Evolutionary conservation across 2,888 invertebrate genomes (phyloP).

Genomic region (Chalcosyrphus nemorum): DNA sequence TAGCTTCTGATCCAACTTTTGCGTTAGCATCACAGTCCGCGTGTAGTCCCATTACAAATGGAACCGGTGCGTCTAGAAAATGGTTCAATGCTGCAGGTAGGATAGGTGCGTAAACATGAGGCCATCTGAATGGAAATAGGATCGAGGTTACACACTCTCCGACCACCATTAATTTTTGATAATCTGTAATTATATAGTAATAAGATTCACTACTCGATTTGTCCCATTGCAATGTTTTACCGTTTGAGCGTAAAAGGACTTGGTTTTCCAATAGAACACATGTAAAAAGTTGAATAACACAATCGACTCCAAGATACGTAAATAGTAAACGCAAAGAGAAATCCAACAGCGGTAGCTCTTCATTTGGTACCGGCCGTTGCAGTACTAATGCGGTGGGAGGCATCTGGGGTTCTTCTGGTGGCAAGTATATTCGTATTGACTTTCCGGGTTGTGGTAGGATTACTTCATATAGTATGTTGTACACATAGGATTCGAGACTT

Average conservation of each 20-base stretch:
- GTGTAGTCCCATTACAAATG: constrained; percentile 98
- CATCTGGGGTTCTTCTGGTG: constrained; percentile 87
- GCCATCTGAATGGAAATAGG: constrained; percentile 98
- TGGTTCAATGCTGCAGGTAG: constrained; percentile 96
- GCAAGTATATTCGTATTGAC: constrained; percentile 90
- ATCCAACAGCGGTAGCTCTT: constrained; percentile 97
- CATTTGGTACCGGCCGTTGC: constrained; percentile 89
- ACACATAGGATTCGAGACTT: constrained; percentile 96
- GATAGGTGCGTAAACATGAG: constrained; percentile 99
- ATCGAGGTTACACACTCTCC: constrained; percentile 96
- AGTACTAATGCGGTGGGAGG: constrained; percentile 86
- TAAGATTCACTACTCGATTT: too few species aligned
- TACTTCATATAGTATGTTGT: constrained; percentile 97
- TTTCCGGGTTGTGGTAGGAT: constrained; percentile 94
- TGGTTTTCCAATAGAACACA: constrained; percentile 98
- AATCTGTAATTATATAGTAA: constrained; percentile 86
- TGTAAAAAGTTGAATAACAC: constrained; percentile 95
- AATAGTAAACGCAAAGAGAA: constrained; percentile 95
- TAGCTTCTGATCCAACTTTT: constrained; percentile 90
- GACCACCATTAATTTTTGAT: constrained; percentile 97
- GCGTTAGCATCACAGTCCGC: constrained; percentile 85
- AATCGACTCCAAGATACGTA: constrained; percentile 93
- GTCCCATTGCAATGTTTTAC: too few species aligned
- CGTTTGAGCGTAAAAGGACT: constrained; percentile 95
- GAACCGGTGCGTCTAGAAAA: constrained; percentile 99